Evolutionary conservation across 2,888 invertebrate genomes (phyloP).

Genomic region (Saturnia japonica): DNA sequence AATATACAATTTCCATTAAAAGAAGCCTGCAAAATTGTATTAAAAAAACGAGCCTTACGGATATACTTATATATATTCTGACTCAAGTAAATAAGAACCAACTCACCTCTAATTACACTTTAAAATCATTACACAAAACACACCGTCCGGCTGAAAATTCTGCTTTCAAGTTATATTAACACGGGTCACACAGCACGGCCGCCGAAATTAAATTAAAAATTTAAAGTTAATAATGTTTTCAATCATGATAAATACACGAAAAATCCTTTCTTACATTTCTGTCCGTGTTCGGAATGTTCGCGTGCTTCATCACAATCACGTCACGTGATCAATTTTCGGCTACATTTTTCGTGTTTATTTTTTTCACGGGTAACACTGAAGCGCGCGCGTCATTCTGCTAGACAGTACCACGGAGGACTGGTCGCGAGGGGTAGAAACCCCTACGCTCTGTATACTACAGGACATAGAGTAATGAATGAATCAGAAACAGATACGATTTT

Average conservation of each 20-base stretch:
- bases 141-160: slow-evolving; percentile 20
- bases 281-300: slow-evolving; percentile 18
- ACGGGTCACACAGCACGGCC: slow-evolving; percentile 41
- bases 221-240: not conserved
- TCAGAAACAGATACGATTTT: slow-evolving; percentile 2
- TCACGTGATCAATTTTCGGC: slow-evolving; percentile 38
- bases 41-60: not conserved
- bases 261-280: not conserved
- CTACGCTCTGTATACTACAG: slow-evolving; percentile 70
- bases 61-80: not conserved
- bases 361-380: slow-evolving; percentile 28
- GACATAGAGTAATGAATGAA: slow-evolving; percentile 49
- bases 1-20: not conserved
- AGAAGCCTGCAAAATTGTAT: not conserved
- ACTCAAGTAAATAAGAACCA: not conserved
- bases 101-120: slow-evolving; percentile 50
- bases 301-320: slow-evolving; percentile 25
- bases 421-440: slow-evolving; percentile 62
- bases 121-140: slow-evolving; percentile 34
- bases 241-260: slow-evolving; percentile 4
- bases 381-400: slow-evolving; percentile 42
- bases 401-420: slow-evolving; percentile 58
- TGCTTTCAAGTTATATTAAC: slow-evolving; percentile 32
- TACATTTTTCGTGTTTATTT: slow-evolving; percentile 70
- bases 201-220: slow-evolving; percentile 38